phyloP scores from a whole-genome alignment of 2,797 vertebrate genomes.

The Enteromius argenteus region DNA sequence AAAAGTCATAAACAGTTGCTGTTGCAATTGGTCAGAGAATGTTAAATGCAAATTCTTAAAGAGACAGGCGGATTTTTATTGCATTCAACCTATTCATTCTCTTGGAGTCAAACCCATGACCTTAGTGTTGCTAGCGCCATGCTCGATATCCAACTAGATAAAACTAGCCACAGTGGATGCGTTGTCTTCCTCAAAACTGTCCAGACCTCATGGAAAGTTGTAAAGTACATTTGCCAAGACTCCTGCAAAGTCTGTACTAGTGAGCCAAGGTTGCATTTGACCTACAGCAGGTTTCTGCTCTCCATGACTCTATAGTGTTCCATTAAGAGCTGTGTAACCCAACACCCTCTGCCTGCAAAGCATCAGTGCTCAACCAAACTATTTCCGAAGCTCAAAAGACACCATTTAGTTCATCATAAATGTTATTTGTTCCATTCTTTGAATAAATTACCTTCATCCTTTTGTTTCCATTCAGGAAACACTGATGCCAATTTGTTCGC shows the following conservation, averaged over 20 bases:
- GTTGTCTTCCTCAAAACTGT: conserved; percentile 22
- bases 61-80: background rate
- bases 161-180: background rate
- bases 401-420: conserved; percentile 3
- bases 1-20: background rate
- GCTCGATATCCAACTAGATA: conserved; percentile 3
- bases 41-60: background rate
- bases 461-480: conserved; percentile 16
- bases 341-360: conserved; percentile 56
- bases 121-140: background rate
- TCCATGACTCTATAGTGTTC: conserved; percentile 43
- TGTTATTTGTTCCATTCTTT: conserved; percentile 22
- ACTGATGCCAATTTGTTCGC: conserved; percentile 3
- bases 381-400: conserved; percentile 21
- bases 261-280: conserved; percentile 53
- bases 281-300: conserved; percentile 54
- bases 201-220: conserved; percentile 23
- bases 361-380: conserved; percentile 44
- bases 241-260: conserved; percentile 23
- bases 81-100: background rate
- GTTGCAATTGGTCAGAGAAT: background rate
- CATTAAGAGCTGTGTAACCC: conserved; percentile 55
- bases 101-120: background rate
- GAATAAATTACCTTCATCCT: background rate
- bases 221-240: conserved; percentile 32